Conservation (phyloP, 1,140 invertebrate genomes). For the Littorina saxatilis region DNA sequence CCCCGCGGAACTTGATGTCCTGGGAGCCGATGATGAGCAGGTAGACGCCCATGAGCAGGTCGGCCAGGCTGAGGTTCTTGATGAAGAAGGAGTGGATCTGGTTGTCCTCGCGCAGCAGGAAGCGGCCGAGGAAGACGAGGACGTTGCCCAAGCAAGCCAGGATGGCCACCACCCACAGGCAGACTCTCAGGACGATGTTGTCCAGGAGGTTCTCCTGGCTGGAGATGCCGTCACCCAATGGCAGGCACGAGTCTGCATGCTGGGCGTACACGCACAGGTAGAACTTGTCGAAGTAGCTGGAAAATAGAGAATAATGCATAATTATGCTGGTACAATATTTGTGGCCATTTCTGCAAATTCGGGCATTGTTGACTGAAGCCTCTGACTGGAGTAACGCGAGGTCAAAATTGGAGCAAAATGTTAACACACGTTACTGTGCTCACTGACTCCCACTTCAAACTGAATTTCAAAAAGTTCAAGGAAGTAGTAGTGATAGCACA, state of each 20-base stretch:
- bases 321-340: background rate
- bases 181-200: conserved; percentile 80
- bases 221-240: conserved; percentile 84
- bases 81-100: conserved; percentile 79
- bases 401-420: background rate
- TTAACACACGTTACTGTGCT: background rate
- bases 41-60: conserved; percentile 88
- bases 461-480: too few species aligned
- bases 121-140: conserved; percentile 83
- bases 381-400: background rate
- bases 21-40: conserved; percentile 83
- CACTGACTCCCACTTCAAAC: conserved; percentile 39
- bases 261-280: conserved; percentile 83
- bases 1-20: conserved; percentile 81
- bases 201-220: conserved; percentile 82
- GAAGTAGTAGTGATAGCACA: too few species aligned
- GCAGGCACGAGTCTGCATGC: conserved; percentile 80
- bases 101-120: conserved; percentile 77
- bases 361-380: too few species aligned
- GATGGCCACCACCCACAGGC: conserved; percentile 85
- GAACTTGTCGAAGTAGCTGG: conserved; percentile 84
- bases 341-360: background rate
- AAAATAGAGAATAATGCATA: conserved; percentile 77
- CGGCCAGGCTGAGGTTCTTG: conserved; percentile 85
- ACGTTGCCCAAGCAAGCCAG: conserved; percentile 83